phyloP scores from a whole-genome alignment of 2,113 vertebrate species.

The Rhinoderma darwinii region DNA sequence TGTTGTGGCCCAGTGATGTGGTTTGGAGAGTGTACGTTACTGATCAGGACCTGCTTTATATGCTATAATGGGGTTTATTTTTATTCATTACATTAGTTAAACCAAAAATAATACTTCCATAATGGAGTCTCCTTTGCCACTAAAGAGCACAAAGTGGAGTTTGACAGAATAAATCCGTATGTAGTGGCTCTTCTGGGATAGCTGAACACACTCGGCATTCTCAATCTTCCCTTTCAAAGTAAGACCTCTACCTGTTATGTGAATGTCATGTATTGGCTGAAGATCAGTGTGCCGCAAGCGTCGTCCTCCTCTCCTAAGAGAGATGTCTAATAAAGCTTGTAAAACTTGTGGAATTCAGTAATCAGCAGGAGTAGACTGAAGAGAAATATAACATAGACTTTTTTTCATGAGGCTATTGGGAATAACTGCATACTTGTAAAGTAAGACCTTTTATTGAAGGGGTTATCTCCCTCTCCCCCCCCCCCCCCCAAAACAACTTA shows the following conservation, averaged over 20 bases:
- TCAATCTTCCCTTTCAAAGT: constrained; percentile 20
- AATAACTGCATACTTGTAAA: neutral
- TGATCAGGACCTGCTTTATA: too few relatives aligned
- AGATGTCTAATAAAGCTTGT: neutral
- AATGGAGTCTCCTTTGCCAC: neutral
- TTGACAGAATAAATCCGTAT: neutral
- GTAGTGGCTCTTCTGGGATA: neutral
- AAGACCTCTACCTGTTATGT: constrained; percentile 13
- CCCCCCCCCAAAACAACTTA: too few relatives aligned
- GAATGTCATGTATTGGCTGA: constrained; percentile 21
- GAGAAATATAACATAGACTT: neutral
- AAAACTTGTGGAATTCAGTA: neutral
- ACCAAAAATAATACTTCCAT: neutral
- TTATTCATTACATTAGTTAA: neutral
- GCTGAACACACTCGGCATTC: neutral
- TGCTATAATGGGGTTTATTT: neutral
- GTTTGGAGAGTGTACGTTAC: too few relatives aligned
- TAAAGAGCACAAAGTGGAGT: neutral
- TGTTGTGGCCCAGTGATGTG: too few relatives aligned
- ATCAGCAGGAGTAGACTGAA: neutral
- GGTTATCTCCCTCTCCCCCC: too few relatives aligned
- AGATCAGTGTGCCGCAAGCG: neutral
- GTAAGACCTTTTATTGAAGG: neutral
- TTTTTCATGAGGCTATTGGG: neutral
- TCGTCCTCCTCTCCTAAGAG: neutral